A percentile compares a stretch with the other conserved stretches of the same genome.
These are phyloP conservation scores for Megaceryle alcyon DNA, from an alignment of 2,797 vertebrate species.

Conservation along the genomic window DNA sequence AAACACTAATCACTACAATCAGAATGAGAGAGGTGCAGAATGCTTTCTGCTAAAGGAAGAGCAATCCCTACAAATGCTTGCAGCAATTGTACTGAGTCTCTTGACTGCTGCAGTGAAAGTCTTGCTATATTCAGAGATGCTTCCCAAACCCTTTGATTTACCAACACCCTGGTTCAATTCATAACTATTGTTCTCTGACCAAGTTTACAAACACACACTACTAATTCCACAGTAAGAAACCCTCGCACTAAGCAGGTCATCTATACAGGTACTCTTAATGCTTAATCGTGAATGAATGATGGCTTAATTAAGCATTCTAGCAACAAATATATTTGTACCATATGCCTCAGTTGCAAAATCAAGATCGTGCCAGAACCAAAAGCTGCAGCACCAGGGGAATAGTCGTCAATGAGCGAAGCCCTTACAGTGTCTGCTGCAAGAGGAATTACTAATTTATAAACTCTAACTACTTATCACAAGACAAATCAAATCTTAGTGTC, in stretches of 20 bases:
- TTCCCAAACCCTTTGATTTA: neutral
- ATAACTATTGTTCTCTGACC: neutral
- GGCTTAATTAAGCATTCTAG: neutral
- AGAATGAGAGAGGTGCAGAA: neutral
- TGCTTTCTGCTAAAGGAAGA: neutral
- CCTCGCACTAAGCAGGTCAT: neutral
- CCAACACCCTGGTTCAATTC: neutral
- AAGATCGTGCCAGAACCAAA: neutral
- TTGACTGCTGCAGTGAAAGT: neutral
- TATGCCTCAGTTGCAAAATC: neutral
- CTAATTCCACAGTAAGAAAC: neutral
- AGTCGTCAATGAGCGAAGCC: neutral
- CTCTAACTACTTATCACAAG: neutral
- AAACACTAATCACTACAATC: neutral
- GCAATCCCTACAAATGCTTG: neutral
- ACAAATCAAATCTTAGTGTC: neutral
- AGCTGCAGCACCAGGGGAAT: neutral
- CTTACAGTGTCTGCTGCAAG: neutral
- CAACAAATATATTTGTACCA: neutral
- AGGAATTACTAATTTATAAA: neutral
- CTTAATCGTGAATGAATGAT: neutral
- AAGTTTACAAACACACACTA: neutral
- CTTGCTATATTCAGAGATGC: neutral
- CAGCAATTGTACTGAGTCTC: rapidly evolving
- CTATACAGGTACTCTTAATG: neutral